phyloP scores from a whole-genome alignment of 2,113 vertebrate species.

The Argyrosomus japonicus region DNA sequence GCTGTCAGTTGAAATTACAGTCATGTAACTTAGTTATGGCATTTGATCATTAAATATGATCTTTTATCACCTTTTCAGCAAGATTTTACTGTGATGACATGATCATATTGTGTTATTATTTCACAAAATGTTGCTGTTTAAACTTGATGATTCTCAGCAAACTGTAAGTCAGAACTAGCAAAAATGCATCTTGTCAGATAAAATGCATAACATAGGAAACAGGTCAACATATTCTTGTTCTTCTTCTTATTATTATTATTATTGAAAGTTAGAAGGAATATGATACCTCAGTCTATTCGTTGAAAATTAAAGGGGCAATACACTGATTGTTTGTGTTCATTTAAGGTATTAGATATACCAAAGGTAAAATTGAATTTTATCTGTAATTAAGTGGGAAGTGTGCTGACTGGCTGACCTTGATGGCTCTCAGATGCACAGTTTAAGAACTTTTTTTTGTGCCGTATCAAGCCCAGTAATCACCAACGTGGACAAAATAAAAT shows the following conservation, averaged over 20 bases:
- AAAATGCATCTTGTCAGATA: no score
- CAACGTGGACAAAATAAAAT: neutral
- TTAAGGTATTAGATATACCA: no score
- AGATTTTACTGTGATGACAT: no score
- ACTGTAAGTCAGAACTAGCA: no score
- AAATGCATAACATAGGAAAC: no score
- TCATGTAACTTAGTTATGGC: neutral
- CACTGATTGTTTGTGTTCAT: no score
- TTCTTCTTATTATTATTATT: no score
- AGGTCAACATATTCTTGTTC: no score
- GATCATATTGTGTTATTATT: neutral
- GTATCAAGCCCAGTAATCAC: constrained; percentile 13
- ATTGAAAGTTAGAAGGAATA: no score
- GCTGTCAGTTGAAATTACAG: neutral
- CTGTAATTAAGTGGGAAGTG: neutral
- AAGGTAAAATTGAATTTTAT: neutral
- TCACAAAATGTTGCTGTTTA: neutral
- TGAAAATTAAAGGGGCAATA: no score
- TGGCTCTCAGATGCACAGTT: constrained; percentile 5
- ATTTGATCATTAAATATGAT: neutral
- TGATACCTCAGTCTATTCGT: no score
- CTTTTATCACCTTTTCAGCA: neutral
- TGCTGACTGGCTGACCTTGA: neutral
- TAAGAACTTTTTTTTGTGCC: neutral
- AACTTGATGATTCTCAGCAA: no score